These are phyloP conservation scores for Malurus leucopterus DNA, from an alignment of 2,797 vertebrate species.

Conservation along the genomic window DNA sequence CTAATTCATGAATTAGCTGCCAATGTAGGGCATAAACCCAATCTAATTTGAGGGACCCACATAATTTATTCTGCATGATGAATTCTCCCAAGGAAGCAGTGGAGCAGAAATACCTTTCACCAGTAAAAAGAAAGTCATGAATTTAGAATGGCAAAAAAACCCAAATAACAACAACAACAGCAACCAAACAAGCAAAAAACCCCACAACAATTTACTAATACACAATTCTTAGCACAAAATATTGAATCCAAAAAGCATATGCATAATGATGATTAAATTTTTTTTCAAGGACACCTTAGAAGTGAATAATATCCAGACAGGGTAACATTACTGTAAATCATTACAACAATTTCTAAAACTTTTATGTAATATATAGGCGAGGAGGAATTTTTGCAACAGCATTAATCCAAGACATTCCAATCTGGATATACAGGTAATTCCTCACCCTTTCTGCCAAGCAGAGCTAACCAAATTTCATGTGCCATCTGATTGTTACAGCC, in stretches of 20 bases:
- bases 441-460: not conserved
- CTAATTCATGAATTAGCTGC: constrained; percentile 22
- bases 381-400: not conserved
- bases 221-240: not conserved
- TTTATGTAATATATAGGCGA: not conserved
- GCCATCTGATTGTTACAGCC: constrained; percentile 25
- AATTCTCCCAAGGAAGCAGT: not conserved
- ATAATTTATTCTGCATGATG: constrained; percentile 13
- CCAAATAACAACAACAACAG: not conserved
- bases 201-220: not conserved
- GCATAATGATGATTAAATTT: not conserved
- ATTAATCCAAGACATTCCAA: not conserved
- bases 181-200: not conserved
- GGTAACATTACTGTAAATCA: not conserved
- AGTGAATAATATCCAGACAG: not conserved
- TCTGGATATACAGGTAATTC: not conserved
- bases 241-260: not conserved
- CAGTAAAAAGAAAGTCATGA: not conserved
- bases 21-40: constrained; percentile 7
- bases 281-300: not conserved
- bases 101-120: not conserved
- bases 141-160: not conserved
- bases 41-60: not conserved
- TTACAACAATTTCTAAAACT: not conserved
- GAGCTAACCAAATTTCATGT: constrained; percentile 5